These are phyloP conservation scores for Boloria euphrosyne DNA, from an alignment of 2,888 invertebrate species.

Conservation along the genomic window DNA sequence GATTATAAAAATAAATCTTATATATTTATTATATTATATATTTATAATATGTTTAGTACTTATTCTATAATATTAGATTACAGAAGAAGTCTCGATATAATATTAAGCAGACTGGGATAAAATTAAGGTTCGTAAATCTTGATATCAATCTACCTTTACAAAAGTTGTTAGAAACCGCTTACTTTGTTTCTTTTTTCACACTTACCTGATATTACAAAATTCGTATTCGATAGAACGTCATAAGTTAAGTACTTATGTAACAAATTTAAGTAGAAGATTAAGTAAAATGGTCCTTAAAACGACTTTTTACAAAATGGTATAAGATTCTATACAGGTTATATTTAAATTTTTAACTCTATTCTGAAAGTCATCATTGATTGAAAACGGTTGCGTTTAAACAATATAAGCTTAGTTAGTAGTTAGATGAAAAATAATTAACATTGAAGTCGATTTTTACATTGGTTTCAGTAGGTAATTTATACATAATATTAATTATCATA, in stretches of 20 bases:
- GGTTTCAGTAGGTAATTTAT: not conserved
- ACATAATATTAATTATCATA: constrained; percentile 11
- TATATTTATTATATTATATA: constrained; percentile 33
- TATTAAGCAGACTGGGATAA: constrained; percentile 47
- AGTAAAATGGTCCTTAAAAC: constrained; percentile 12
- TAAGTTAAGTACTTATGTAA: constrained; percentile 27
- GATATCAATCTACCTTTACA: constrained; percentile 51
- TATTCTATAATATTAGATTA: constrained; percentile 46
- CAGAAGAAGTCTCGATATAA: constrained; percentile 46
- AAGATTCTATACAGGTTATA: not conserved
- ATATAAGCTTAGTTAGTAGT: constrained; percentile 1
- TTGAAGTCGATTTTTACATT: constrained; percentile 1
- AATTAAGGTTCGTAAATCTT: constrained; percentile 67
- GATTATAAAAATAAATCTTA: constrained; percentile 71
- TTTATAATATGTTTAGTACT: constrained; percentile 42
- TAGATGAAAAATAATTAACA: not conserved
- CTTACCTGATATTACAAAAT: constrained; percentile 49
- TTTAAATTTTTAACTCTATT: not conserved
- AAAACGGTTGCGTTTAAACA: not conserved
- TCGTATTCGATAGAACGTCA: constrained; percentile 52
- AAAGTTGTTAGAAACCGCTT: constrained; percentile 47
- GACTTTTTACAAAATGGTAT: constrained; percentile 7
- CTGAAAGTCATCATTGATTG: too few species aligned
- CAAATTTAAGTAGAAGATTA: constrained; percentile 17
- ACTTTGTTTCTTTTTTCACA: constrained; percentile 45